Evolutionary conservation across 1,140 invertebrate species (phyloP).

Genomic region (Xylocopa sonorina): DNA sequence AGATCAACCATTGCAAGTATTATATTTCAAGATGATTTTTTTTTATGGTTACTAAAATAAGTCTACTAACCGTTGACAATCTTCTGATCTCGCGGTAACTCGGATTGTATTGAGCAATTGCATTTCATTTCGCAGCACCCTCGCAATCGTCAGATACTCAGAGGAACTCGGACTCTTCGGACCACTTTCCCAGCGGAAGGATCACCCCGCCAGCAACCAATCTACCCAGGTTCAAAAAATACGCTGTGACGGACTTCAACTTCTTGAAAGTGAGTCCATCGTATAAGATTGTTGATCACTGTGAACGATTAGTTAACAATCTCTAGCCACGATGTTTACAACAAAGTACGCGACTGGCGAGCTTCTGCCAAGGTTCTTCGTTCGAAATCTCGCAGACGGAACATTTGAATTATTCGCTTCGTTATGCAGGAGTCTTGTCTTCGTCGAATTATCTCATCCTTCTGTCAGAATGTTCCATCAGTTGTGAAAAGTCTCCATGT

Average conservation of each 20-base stretch:
- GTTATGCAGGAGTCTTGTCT: not conserved
- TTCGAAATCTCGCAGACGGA: constrained; percentile 8
- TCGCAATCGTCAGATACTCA: constrained; percentile 79
- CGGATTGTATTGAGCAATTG: not conserved
- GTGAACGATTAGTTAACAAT: not conserved
- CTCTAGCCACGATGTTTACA: constrained; percentile 3
- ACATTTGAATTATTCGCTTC: constrained; percentile 5
- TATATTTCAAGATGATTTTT: not conserved
- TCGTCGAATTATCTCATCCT: not conserved
- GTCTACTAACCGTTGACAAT: not conserved
- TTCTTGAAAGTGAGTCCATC: constrained; percentile 89
- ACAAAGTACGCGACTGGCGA: not conserved
- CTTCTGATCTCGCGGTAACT: too few species aligned
- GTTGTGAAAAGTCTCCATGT: not conserved
- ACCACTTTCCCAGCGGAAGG: constrained; percentile 87
- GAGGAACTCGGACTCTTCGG: constrained; percentile 74
- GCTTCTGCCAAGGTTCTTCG: constrained; percentile 31
- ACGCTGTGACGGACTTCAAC: constrained; percentile 94
- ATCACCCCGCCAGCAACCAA: constrained; percentile 92
- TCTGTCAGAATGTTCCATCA: not conserved
- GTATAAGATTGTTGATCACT: not conserved
- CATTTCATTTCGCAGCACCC: constrained; percentile 66
- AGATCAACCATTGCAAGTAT: not conserved
- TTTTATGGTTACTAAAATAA: not conserved
- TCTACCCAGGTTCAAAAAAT: constrained; percentile 93